Base-by-base conservation (phyloP, 2,888 invertebrate genomes). In the Rhopalosiphum nymphaeae region DNA sequence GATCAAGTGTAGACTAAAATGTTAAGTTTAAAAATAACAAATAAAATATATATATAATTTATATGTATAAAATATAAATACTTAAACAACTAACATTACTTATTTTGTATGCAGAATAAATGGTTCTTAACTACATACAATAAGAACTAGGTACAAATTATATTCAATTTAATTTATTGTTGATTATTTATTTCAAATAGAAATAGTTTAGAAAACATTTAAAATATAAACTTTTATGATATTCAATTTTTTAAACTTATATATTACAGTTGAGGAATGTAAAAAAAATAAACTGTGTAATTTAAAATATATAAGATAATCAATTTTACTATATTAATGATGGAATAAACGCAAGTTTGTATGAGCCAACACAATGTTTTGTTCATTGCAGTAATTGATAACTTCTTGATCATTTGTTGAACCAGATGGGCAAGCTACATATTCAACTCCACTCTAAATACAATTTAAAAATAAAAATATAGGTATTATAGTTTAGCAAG, bases 321-420 rank as follows among this genome's bases (percentile, higher is more conserved):
- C 3, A 21, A 29, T 67, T 26, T 5, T 16, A 42, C 5, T 46
- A 56, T 87, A 46, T 97, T 96, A 99, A 96, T 99, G 99, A 96
- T 99, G 99, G 97, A 99, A 99, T 29, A 99, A 97, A 95, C 99
- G 97, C 46, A 99, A 96, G 96, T 97, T 98, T 42, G 99, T 99
- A 96, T 99, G 99, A 11, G 98, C 97, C 95, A 99, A 96, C 9
- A 97, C 97, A 95, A 99, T 98, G 94, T 97, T 97, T 96, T 99
- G 98, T 95, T 99, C 98, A 96, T 99, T 97, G 96, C 99, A 99
- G 36, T 99, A 99, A 90, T 97, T 96, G 95, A 98, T 97, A 21
- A 99, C 98, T 95, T 97, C 98, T 92, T 97, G 97, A 96, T 99
- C 99, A 96, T 99, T 99, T 95, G 97, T 98, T 2, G 99, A 99